These are phyloP conservation scores for Lemur catta DNA, from an alignment of 2,797 vertebrate genomes.

Conservation along the genomic window DNA sequence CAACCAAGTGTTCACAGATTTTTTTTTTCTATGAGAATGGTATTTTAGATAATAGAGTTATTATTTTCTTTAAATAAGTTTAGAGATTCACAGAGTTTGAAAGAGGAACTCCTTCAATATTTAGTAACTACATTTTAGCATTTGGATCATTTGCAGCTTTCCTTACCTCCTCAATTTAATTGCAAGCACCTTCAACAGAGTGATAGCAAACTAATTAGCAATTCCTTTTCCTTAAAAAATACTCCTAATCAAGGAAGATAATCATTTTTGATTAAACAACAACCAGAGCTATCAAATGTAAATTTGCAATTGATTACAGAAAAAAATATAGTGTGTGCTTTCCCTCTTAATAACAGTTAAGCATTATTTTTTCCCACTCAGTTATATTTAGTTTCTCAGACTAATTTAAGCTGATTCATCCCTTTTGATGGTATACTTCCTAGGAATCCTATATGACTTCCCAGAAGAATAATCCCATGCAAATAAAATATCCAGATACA, in stretches of 20 bases:
- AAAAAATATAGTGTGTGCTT: conserved; percentile 62
- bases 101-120: conserved; percentile 49
- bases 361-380: conserved; percentile 66
- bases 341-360: conserved; percentile 71
- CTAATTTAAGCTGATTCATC: conserved; percentile 62
- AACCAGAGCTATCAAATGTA: conserved; percentile 75
- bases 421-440: conserved; percentile 52
- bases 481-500: conserved; percentile 62
- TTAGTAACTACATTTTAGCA: conserved; percentile 41
- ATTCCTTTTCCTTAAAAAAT: conserved; percentile 75
- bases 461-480: conserved; percentile 51
- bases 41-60: not conserved
- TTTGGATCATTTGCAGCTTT: conserved; percentile 66
- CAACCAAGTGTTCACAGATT: not conserved
- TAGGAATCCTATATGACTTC: conserved; percentile 63
- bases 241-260: conserved; percentile 73
- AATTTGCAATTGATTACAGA: conserved; percentile 80
- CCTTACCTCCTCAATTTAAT: conserved; percentile 71
- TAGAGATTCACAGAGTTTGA: conserved; percentile 3
- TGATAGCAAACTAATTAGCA: conserved; percentile 73
- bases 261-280: conserved; percentile 80
- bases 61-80: conserved; percentile 39
- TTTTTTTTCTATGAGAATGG: not conserved
- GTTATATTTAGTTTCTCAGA: conserved; percentile 75
- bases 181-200: conserved; percentile 72